Base-by-base conservation (phyloP, 1,140 invertebrate genomes). In the Sminthurinus signatus region DNA sequence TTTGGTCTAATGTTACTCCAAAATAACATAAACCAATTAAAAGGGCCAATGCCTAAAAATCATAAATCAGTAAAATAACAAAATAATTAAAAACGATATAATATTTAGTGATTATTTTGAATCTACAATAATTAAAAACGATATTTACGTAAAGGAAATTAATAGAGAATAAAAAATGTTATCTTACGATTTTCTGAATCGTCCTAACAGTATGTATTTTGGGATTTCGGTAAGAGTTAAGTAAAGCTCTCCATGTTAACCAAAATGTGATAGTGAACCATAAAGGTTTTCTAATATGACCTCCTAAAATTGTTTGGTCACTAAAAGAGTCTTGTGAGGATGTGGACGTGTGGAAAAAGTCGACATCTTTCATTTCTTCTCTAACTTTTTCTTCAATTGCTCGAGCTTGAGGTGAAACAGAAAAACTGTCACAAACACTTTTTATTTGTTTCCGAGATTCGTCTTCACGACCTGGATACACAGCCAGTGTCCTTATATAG, bases 1-100 rank as follows among this genome's bases (percentile, higher is more conserved):
- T n/a, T n/a, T 36, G 32, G 15, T 36, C 15, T 36, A 36, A 36
- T 8, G 32, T 36, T 5, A 36, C 15, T 21, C 86, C 86, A 1
- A 85, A 78, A 76, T 87, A 92, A 73, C 89, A 91, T 10, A 89
- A 73, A 1, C 88, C 88, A 0, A 87, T 84, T 70, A 88, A 83
- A n/a, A 87, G 58, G 0, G 85, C 88, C 57, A 91, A 81, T 2
- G 59, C 46, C 62, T 64, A 31, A 10, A 36, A 50, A 12, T 42
- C 10, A 42, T 10, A 17, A 29, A 62, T 2, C 42, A 32, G 31
- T 44, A 27, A 0, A n/a, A n/a, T n/a, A n/a, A n/a, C n/a, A n/a
- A n/a, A n/a, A n/a, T n/a, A n/a, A n/a, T n/a, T n/a, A n/a, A n/a
- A 21, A 36, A 46, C 25, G 52, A 46, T 32, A 23, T 1, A 23